Conservation (phyloP, 35 echinoderm and acorn worm genomes). For the Diadema setosum region DNA sequence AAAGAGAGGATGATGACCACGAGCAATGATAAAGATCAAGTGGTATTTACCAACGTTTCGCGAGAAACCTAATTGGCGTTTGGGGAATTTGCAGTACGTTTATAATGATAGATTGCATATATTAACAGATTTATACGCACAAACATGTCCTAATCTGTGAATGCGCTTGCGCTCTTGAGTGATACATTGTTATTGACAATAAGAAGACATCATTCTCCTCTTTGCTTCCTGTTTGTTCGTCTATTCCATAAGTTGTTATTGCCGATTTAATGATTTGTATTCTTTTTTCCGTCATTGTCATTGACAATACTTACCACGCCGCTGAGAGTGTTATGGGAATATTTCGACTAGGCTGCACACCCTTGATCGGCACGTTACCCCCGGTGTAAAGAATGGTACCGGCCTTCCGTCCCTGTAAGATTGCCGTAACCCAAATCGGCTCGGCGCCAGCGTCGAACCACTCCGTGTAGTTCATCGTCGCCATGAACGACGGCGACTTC, state of each 20-base stretch:
- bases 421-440: constrained; percentile 96
- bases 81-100: too few relatives aligned
- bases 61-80: too few relatives aligned
- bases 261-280: too few relatives aligned
- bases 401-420: constrained; percentile 51
- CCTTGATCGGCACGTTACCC: constrained; percentile 61
- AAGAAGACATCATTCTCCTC: too few relatives aligned
- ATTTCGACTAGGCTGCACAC: constrained; percentile 36
- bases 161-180: too few relatives aligned
- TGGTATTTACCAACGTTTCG: too few relatives aligned
- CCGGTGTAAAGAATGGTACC: constrained; percentile 88
- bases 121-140: neutral
- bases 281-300: neutral
- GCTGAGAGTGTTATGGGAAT: constrained; percentile 1
- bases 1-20: neutral
- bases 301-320: neutral
- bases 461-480: constrained; percentile 63
- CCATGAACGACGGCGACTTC: constrained; percentile 24
- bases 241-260: too few relatives aligned
- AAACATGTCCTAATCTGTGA: neutral
- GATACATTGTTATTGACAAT: too few relatives aligned
- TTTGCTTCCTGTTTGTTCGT: too few relatives aligned
- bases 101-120: too few relatives aligned
- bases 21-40: too few relatives aligned
- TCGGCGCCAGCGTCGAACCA: constrained; percentile 85